phyloP scores from a whole-genome alignment of 2,888 invertebrate genomes.

The Drosophila rubida region DNA sequence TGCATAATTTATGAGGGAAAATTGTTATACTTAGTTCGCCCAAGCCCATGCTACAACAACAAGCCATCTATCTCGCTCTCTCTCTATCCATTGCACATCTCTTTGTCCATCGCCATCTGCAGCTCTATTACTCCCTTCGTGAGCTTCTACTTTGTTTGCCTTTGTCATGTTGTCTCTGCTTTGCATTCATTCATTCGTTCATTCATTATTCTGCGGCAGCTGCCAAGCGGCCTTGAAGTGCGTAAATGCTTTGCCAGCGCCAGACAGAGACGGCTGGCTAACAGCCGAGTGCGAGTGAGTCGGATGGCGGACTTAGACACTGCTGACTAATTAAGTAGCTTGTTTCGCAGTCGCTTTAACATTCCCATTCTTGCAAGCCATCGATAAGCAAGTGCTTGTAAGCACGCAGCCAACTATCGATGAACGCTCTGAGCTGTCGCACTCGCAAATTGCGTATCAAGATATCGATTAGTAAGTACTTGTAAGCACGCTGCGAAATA shows the following conservation, averaged over 20 bases:
- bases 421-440: too few species aligned
- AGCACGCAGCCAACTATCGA: too few species aligned
- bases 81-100: background rate
- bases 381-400: too few species aligned
- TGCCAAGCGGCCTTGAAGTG: slow-evolving; percentile 47
- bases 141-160: slow-evolving; percentile 28
- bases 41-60: too few species aligned
- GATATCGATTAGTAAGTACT: too few species aligned
- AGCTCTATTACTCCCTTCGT: too few species aligned
- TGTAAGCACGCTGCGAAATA: too few species aligned
- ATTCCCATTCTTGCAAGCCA: too few species aligned
- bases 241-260: background rate
- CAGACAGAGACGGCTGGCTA: background rate
- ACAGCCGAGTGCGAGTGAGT: background rate
- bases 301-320: background rate
- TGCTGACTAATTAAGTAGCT: background rate
- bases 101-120: background rate
- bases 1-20: slow-evolving; percentile 78
- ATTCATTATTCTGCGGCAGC: slow-evolving; percentile 28
- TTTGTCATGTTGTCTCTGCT: slow-evolving; percentile 36
- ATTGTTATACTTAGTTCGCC: slow-evolving; percentile 60
- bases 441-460: too few species aligned
- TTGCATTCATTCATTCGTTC: slow-evolving; percentile 26
- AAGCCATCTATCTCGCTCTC: background rate
- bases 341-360: too few species aligned